Conservation (phyloP, 2,888 invertebrate genomes). For the Apoderus coryli region DNA sequence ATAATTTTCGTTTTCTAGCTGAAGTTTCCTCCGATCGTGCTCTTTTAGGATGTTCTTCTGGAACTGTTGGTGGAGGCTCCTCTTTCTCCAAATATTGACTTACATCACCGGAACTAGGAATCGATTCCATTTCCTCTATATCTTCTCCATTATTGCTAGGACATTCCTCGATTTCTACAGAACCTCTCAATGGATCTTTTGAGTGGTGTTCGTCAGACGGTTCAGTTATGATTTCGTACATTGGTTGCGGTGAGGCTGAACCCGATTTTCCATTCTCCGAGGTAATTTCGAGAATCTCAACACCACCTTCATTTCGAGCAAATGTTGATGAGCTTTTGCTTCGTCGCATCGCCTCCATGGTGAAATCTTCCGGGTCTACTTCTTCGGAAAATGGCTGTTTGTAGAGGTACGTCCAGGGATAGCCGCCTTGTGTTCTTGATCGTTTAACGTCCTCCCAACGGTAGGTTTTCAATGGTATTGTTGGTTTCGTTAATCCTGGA, state of each 20-base stretch:
- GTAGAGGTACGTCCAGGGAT: slow-evolving; percentile 68
- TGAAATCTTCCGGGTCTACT: slow-evolving; percentile 30
- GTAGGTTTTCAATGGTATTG: slow-evolving; percentile 61
- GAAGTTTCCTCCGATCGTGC: slow-evolving; percentile 17
- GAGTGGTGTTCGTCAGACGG: slow-evolving; percentile 15
- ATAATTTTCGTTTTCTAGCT: slow-evolving; percentile 22
- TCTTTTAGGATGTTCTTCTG: slow-evolving; percentile 10
- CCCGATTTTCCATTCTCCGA: slow-evolving; percentile 5
- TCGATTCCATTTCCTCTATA: slow-evolving; percentile 21
- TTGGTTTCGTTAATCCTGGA: slow-evolving; percentile 36
- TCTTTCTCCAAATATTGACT: slow-evolving; percentile 33
- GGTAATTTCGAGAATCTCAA: slow-evolving; percentile 19
- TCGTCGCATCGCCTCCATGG: slow-evolving; percentile 25
- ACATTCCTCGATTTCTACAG: background rate
- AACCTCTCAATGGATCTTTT: slow-evolving; percentile 1
- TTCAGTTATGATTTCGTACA: slow-evolving; percentile 13
- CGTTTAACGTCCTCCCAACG: slow-evolving; percentile 67
- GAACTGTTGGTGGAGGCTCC: slow-evolving; percentile 15
- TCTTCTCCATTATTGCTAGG: background rate
- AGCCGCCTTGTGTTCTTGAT: slow-evolving; percentile 55
- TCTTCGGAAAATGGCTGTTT: slow-evolving; percentile 39
- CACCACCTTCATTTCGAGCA: slow-evolving; percentile 14
- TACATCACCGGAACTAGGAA: slow-evolving; percentile 30
- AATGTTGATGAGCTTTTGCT: slow-evolving; percentile 22
- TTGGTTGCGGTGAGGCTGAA: background rate